Evolutionary conservation across 2,888 invertebrate species (phyloP), one percentile per base, ranked within the genome.

Genomic region (Polydrusus pterygomalis): DNA sequence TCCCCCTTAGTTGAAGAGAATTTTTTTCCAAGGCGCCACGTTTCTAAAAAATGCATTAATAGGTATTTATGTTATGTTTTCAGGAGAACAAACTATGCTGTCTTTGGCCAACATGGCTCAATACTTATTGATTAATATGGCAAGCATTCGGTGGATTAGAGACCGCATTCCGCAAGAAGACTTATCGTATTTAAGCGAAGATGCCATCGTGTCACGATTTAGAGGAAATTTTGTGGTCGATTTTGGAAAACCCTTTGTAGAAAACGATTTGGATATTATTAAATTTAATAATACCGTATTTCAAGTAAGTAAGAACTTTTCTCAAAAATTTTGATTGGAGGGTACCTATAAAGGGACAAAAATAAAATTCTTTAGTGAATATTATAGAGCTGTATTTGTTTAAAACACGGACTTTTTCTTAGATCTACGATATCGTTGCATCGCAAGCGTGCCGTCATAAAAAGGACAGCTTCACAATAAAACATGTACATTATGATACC

Each of bases 191-290:
- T 69, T 70, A 17, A 49, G 56, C 15, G 18, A 54, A 10, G 72
- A 75, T 47, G 77, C 80, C 7, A 81, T 82, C 43, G 89, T 95
- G 2, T 90, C 91, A 77, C 90, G 98, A 81, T 98, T 99, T 87
- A 91, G 99, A 83, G 95, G 95, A n/a, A 99, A 99, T 88, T 90
- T 99, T 47, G 90, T 98, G 1, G 89, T 97, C 13, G 91, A 93
- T 79, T 94, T 94, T 69, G 87, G 90, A 1, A 83, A 89, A 30
- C 90, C 95, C n/a, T 93, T 97, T 83, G 91, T 92, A 34, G 98
- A 98, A 89, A 93, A 93, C 65, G 86, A 89, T 0, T 96, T 95
- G 92, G 87, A 89, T 17, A 85, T 87, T 73, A 83, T 97, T 73
- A 84, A 87, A 63, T 93, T 97, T 81, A 94, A 94, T 58, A 89